A percentile compares a stretch with the other conserved stretches of the same genome.
phyloP scores from a whole-genome alignment of 2,888 invertebrate genomes.

The Synanthedon vespiformis region DNA sequence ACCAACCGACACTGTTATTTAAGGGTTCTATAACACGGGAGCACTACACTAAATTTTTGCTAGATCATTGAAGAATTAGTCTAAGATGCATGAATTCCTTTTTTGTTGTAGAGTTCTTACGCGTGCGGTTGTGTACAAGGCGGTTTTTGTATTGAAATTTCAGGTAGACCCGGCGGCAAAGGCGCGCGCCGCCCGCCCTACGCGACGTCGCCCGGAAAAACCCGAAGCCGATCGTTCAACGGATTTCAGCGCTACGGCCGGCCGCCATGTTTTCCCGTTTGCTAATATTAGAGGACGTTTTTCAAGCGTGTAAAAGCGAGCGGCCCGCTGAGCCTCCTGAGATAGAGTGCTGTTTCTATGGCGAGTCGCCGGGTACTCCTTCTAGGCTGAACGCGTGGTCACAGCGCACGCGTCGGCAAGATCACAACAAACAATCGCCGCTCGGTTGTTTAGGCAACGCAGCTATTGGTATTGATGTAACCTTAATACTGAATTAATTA shows the following conservation, averaged over 20 bases:
- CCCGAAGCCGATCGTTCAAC: constrained; percentile 19
- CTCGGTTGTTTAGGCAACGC: constrained; percentile 8
- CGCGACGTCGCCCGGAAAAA: constrained; percentile 35
- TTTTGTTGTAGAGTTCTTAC: background rate
- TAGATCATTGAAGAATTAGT: no score
- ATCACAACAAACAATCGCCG: constrained; percentile 21
- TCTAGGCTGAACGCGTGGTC: constrained; percentile 4
- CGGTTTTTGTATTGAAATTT: constrained; percentile 10
- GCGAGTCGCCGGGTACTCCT: constrained; percentile 8
- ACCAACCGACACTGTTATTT: background rate
- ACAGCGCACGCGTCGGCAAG: constrained; percentile 47
- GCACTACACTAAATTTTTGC: background rate
- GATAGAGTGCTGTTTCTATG: constrained; percentile 22
- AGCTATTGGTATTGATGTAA: constrained; percentile 40
- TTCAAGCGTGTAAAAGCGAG: constrained; percentile 22
- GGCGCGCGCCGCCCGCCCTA: constrained; percentile 66
- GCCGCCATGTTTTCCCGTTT: constrained; percentile 23
- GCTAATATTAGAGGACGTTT: constrained; percentile 41
- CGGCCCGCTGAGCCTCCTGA: constrained; percentile 28
- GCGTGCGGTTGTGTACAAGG: constrained; percentile 24
- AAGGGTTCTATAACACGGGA: background rate
- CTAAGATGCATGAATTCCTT: no score
- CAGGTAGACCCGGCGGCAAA: constrained; percentile 18
- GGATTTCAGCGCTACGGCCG: constrained; percentile 12
- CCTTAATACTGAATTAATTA: constrained; percentile 4